These are phyloP conservation scores for Protobothrops mucrosquamatus DNA, from an alignment of 2,113 vertebrate species.

Conservation along the genomic window DNA sequence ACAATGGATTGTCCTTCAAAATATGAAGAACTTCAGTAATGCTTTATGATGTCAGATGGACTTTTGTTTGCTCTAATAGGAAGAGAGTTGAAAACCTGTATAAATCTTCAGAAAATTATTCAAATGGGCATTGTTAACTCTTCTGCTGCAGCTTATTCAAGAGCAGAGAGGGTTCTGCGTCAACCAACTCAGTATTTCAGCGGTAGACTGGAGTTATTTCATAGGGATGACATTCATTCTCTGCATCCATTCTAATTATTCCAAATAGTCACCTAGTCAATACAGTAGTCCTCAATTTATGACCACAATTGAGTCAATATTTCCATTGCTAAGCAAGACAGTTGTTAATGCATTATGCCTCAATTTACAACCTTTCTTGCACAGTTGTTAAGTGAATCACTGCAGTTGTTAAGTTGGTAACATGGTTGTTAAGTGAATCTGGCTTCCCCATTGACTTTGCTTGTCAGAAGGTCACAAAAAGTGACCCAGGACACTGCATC, in stretches of 20 bases:
- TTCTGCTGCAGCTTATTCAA: background rate
- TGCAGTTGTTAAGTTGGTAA: background rate
- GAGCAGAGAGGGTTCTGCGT: background rate
- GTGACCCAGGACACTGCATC: background rate
- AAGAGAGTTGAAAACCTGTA: constrained; percentile 37
- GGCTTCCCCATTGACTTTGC: background rate
- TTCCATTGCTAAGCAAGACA: background rate
- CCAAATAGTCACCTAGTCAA: background rate
- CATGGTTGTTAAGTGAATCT: background rate
- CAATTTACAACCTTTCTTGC: background rate
- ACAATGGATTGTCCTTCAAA: constrained; percentile 74
- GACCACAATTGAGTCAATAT: background rate
- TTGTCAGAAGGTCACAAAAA: background rate
- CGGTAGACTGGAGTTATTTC: background rate
- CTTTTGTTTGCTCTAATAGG: constrained; percentile 53
- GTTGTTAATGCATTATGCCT: background rate
- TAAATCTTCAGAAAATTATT: constrained; percentile 37
- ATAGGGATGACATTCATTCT: background rate
- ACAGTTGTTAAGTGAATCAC: background rate
- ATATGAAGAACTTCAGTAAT: constrained; percentile 70
- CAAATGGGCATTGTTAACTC: background rate
- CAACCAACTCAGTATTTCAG: background rate
- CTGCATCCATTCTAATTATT: background rate
- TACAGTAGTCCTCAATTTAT: background rate
- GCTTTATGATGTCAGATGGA: constrained; percentile 57